These are phyloP conservation scores for Cinclus cinclus DNA, from an alignment of 2,113 vertebrate species.

Conservation along the genomic window DNA sequence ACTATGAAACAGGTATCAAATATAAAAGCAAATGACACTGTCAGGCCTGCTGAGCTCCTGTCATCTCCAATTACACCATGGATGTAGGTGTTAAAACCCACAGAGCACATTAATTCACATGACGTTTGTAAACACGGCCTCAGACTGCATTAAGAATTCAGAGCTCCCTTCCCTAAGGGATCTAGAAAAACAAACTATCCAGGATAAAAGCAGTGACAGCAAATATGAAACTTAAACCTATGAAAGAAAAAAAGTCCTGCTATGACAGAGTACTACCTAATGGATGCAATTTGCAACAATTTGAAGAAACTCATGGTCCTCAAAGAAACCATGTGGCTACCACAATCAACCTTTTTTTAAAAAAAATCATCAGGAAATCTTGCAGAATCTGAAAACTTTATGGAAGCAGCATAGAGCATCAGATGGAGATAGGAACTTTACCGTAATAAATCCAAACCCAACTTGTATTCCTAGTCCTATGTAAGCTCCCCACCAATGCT, in stretches of 20 bases:
- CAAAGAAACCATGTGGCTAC: background rate
- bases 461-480: background rate
- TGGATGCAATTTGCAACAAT: background rate
- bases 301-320: background rate
- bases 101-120: background rate
- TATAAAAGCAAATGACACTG: background rate
- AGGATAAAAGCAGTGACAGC: background rate
- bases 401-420: background rate
- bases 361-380: background rate
- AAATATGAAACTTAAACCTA: background rate
- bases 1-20: background rate
- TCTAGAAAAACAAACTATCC: background rate
- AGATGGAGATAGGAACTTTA: background rate
- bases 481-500: background rate
- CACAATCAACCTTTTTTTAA: background rate
- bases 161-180: background rate
- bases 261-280: background rate
- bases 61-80: background rate
- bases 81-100: slow-evolving; percentile 22
- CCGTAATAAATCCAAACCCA: background rate
- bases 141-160: background rate
- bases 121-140: background rate
- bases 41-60: background rate
- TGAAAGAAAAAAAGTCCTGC: background rate
- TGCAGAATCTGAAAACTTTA: background rate